A percentile compares a stretch with the other conserved stretches of the same genome.
Evolutionary conservation across 2,888 invertebrate genomes (phyloP).

Genomic region (Lypha dubia): DNA sequence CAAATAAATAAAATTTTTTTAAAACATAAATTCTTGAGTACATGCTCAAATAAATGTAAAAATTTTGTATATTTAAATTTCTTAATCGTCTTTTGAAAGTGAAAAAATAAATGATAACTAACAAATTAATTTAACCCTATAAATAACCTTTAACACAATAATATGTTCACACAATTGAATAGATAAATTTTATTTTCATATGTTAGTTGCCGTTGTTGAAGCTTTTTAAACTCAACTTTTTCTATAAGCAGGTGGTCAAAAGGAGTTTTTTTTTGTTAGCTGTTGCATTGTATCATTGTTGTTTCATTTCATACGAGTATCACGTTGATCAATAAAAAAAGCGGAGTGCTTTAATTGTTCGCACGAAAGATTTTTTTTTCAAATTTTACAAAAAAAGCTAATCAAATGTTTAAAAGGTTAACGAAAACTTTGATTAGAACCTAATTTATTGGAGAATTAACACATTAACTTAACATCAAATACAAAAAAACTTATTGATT

Average conservation of each 20-base stretch:
- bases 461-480: not conserved
- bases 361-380: slow-evolving; percentile 35
- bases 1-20: too few species aligned
- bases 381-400: not conserved
- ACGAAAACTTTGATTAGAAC: slow-evolving; percentile 41
- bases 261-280: slow-evolving; percentile 20
- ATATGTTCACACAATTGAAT: not conserved
- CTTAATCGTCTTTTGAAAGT: too few species aligned
- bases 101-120: not conserved
- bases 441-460: slow-evolving; percentile 32
- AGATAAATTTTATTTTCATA: slow-evolving; percentile 6
- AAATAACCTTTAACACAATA: slow-evolving; percentile 57
- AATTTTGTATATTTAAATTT: too few species aligned
- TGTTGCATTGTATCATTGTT: not conserved
- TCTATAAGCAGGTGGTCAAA: slow-evolving; percentile 58
- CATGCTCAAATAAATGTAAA: too few species aligned
- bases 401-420: slow-evolving; percentile 28
- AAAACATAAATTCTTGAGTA: too few species aligned
- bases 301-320: slow-evolving; percentile 52
- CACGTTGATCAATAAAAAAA: slow-evolving; percentile 62
- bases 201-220: slow-evolving; percentile 2
- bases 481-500: not conserved
- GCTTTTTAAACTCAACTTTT: slow-evolving; percentile 52
- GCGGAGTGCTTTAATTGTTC: slow-evolving; percentile 32
- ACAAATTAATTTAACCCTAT: slow-evolving; percentile 62